These are phyloP conservation scores for Eustalomyia histrio DNA, from an alignment of 2,888 invertebrate genomes.

Conservation along the genomic window DNA sequence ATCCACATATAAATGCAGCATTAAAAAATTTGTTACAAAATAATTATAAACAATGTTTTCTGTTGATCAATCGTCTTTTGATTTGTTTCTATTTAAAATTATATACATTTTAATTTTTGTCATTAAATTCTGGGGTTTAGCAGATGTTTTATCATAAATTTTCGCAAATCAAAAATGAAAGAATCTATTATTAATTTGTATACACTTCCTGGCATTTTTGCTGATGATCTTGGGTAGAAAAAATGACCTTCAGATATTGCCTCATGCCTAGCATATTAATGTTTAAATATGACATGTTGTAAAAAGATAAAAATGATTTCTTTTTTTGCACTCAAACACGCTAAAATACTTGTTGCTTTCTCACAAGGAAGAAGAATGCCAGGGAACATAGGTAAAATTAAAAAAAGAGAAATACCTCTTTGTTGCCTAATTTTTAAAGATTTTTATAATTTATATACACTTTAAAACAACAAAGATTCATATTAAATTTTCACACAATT, in stretches of 20 bases:
- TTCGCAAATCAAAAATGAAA: conserved; percentile 8
- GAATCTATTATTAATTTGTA: conserved; percentile 7
- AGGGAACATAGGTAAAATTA: neutral
- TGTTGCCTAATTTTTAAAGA: no score
- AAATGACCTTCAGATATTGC: conserved; percentile 33
- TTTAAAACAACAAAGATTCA: no score
- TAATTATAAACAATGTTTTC: conserved; percentile 23
- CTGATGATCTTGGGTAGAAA: conserved; percentile 41
- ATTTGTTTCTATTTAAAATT: conserved; percentile 33
- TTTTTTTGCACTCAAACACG: conserved; percentile 16
- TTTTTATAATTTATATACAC: no score
- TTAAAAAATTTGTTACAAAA: conserved; percentile 14
- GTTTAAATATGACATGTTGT: conserved; percentile 11
- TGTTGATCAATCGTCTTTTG: conserved; percentile 12
- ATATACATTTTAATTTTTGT: conserved; percentile 23
- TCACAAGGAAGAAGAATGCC: neutral
- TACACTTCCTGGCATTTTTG: no score
- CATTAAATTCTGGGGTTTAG: neutral
- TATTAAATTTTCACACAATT: no score
- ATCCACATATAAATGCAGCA: no score
- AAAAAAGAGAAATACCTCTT: no score
- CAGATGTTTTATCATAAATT: conserved; percentile 58
- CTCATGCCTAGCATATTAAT: conserved; percentile 38
- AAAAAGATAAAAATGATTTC: neutral
- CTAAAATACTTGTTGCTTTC: neutral